These are phyloP conservation scores for Erebia epiphron DNA, from an alignment of 2,888 invertebrate genomes.

Conservation along the genomic window DNA sequence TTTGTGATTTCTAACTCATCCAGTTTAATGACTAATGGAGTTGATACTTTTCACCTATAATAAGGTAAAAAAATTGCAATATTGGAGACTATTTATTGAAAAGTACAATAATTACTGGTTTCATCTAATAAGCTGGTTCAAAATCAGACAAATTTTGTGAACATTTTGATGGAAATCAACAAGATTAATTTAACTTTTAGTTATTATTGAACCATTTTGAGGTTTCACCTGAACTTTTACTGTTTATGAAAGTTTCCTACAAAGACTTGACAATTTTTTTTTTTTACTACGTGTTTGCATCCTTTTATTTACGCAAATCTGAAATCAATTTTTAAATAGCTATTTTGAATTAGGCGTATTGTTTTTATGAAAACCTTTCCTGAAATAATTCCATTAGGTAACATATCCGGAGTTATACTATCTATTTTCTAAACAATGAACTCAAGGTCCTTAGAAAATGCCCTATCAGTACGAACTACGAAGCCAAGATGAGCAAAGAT, in stretches of 20 bases:
- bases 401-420: neutral
- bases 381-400: neutral
- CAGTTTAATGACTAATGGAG: no score
- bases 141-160: slow-evolving; percentile 7
- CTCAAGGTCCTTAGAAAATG: no score
- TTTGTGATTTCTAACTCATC: neutral
- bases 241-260: neutral
- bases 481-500: no score
- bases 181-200: neutral
- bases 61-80: neutral
- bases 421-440: no score
- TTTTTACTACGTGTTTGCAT: neutral
- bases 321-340: neutral
- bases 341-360: neutral
- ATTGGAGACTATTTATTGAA: neutral
- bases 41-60: neutral
- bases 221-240: slow-evolving; percentile 1
- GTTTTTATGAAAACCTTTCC: neutral
- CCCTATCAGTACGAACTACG: no score
- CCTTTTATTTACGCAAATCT: neutral
- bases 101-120: neutral
- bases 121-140: neutral
- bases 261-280: slow-evolving; percentile 10
- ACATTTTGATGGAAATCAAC: neutral
- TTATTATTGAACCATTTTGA: slow-evolving; percentile 5